Base-by-base conservation (phyloP, 2,797 vertebrate genomes). In the Manis javanica region DNA sequence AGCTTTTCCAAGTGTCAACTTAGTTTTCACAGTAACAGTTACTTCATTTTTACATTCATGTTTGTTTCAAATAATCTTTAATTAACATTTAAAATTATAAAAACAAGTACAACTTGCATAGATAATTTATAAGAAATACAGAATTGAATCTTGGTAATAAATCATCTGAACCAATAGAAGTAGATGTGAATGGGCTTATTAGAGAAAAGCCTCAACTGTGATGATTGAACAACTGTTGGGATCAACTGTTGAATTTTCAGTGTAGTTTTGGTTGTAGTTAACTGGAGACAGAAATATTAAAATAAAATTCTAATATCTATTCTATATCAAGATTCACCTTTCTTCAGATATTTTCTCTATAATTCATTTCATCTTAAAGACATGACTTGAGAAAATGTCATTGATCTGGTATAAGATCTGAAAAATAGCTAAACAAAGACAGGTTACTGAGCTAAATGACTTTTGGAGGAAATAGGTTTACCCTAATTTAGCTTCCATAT, bases 341-440 rank as follows among this genome's bases (percentile, higher is more conserved):
- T 68, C 57, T n/a, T 74, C 10, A 51, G 31, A 49, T 59, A 81
- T 46, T 85, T 88, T 13, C 23, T 14, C 14, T 72, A 49, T 53
- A 82, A 61, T 94, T 68, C n/a, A 81, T 81, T 95, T 85, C 81
- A 46, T 10, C 34, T 91, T 74, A 92, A 37, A 69, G 75, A 53
- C 10, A 74, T 34, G 64, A n/a, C 23, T 4, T 79, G 21, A 84
- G 42, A 72, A 57, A 91, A 49, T 83, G 13, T 23, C 29, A 68
- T 15, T 24, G 23, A 94, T 18, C 55, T 74, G 24, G 18, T 14
- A 4, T 53, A 49, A 66, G 39, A 42, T 49, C 10, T 66, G 26
- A 34, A 64, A 83, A 83, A 63, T 42, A 87, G 3, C 3, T 64
- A 0, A 74, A 64, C 26, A 68, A 59, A 68, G 75, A 61, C 10